These are phyloP conservation scores for Sarcophaga subvicina DNA, from an alignment of 2,888 invertebrate genomes.

Conservation along the genomic window DNA sequence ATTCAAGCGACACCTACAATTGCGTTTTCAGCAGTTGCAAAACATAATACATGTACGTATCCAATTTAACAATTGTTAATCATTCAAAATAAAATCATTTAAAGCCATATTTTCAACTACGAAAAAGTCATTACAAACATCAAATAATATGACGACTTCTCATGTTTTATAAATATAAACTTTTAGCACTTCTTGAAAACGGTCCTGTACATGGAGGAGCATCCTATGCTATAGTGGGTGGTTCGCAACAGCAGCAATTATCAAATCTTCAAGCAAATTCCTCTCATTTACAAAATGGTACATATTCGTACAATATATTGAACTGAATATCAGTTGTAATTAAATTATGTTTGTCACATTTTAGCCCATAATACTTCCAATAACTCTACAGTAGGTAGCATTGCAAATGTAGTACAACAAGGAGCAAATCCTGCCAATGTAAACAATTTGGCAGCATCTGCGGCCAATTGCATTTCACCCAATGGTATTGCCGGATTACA, in stretches of 20 bases:
- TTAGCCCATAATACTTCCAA: conserved; percentile 76
- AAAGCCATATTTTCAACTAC: neutral
- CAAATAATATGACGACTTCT: conserved; percentile 6
- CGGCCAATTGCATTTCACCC: conserved; percentile 77
- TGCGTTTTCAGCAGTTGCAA: conserved; percentile 86
- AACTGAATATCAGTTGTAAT: no score
- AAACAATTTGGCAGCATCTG: conserved; percentile 71
- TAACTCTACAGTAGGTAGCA: conserved; percentile 73
- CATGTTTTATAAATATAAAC: neutral
- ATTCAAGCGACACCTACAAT: conserved; percentile 82
- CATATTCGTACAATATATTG: neutral
- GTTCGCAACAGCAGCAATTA: conserved; percentile 77
- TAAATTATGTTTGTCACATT: conserved; percentile 6
- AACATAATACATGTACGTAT: conserved; percentile 82
- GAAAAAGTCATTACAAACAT: neutral
- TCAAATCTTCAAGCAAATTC: conserved; percentile 81
- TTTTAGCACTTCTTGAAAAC: conserved; percentile 80
- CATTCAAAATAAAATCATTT: no score
- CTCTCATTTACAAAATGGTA: conserved; percentile 81
- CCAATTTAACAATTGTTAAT: neutral
- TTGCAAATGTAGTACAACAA: conserved; percentile 73
- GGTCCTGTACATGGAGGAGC: conserved; percentile 78
- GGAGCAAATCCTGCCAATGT: conserved; percentile 67
- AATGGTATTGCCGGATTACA: conserved; percentile 73
- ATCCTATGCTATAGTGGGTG: conserved; percentile 76